A percentile compares a stretch with the other conserved stretches of the same genome.
These are phyloP conservation scores for Cyclophora punctaria DNA, from an alignment of 2,888 invertebrate species.

Conservation along the genomic window DNA sequence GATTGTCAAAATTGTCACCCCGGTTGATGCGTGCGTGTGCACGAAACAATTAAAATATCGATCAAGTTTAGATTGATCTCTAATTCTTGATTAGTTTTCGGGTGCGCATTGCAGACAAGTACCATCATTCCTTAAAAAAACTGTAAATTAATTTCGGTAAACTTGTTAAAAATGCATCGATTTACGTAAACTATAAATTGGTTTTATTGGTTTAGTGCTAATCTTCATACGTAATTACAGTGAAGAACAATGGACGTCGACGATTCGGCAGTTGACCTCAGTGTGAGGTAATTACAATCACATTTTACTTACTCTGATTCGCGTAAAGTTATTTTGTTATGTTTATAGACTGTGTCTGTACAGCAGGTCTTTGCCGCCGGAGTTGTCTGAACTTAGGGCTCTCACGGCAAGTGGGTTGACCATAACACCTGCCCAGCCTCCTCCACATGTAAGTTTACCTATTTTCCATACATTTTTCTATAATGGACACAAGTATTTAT, in stretches of 20 bases:
- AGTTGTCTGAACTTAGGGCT: conserved; percentile 74
- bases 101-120: no score
- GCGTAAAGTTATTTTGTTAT: conserved; percentile 1
- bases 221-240: conserved; percentile 38
- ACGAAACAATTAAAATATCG: conserved; percentile 24
- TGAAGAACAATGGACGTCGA: conserved; percentile 87
- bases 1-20: conserved; percentile 32
- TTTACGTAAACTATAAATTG: conserved; percentile 4
- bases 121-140: no score
- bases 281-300: conserved; percentile 79
- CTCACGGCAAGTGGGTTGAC: conserved; percentile 77
- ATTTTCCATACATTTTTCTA: not conserved
- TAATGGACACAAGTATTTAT: not conserved
- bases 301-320: conserved; percentile 16
- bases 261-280: conserved; percentile 91
- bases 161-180: conserved; percentile 7
- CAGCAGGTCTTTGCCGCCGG: conserved; percentile 69
- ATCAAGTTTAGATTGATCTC: conserved; percentile 3
- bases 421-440: conserved; percentile 78
- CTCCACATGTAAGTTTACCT: conserved; percentile 59
- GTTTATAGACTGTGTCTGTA: conserved; percentile 6
- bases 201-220: conserved; percentile 30
- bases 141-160: not conserved
- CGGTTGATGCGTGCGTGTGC: conserved; percentile 48
- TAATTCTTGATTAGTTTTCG: no score